phyloP scores from a whole-genome alignment of 2,797 vertebrate species.

The Cynodonichthys magdalenae region DNA sequence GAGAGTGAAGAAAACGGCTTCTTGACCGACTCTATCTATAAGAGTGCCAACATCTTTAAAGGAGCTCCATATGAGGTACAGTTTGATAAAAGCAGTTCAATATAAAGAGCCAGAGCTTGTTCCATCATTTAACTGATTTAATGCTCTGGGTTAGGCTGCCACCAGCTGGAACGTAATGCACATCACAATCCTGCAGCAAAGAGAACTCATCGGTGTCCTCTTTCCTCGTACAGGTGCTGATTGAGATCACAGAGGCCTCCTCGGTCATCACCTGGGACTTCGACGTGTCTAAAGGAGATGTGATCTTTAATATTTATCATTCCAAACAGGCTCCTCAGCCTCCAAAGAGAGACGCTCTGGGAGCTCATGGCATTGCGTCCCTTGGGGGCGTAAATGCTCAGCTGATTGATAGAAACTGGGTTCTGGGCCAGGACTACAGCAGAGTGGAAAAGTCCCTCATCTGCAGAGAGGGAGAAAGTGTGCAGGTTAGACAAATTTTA shows the following conservation, averaged over 20 bases:
- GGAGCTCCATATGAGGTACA: slow-evolving; percentile 93
- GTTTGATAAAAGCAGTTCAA: neutral
- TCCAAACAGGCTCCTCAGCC: slow-evolving; percentile 88
- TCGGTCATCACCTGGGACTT: slow-evolving; percentile 99
- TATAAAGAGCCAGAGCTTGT: neutral
- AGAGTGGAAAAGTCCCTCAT: slow-evolving; percentile 90
- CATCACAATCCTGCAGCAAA: slow-evolving; percentile 18
- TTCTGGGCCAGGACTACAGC: slow-evolving; percentile 92
- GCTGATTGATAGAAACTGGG: slow-evolving; percentile 90
- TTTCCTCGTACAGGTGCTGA: slow-evolving; percentile 79
- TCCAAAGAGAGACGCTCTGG: slow-evolving; percentile 84
- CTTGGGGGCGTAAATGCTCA: slow-evolving; percentile 85
- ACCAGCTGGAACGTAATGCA: slow-evolving; percentile 46
- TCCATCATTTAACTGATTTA: neutral
- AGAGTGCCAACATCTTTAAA: slow-evolving; percentile 93
- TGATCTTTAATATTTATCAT: slow-evolving; percentile 94
- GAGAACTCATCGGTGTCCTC: neutral
- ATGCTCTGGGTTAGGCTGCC: slow-evolving; percentile 44
- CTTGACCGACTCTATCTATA: slow-evolving; percentile 94
- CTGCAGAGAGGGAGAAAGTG: slow-evolving; percentile 93
- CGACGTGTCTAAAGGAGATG: slow-evolving; percentile 93
- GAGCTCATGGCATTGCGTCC: slow-evolving; percentile 84
- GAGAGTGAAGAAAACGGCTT: slow-evolving; percentile 89
- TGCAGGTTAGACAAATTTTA: slow-evolving; percentile 83
- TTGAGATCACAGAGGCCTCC: slow-evolving; percentile 91